A percentile compares a stretch with the other conserved stretches of the same genome.
These are phyloP conservation scores for Colletes latitarsis DNA, from an alignment of 1,140 invertebrate species.

Conservation along the genomic window DNA sequence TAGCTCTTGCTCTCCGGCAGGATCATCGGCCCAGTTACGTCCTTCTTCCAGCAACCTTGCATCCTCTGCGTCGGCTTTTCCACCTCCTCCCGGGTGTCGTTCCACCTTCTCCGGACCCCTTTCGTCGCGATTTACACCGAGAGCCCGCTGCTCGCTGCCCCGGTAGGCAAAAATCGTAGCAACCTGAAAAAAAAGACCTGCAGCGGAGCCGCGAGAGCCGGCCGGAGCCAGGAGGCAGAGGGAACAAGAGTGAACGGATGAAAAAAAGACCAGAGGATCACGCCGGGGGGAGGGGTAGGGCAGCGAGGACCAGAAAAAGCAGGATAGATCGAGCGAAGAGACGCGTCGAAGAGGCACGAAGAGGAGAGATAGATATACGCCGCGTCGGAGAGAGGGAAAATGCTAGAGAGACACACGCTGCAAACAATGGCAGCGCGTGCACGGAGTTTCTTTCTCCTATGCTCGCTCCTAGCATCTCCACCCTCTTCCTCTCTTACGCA, in stretches of 20 bases:
- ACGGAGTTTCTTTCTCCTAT: conserved; percentile 65
- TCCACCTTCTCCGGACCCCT: conserved; percentile 1
- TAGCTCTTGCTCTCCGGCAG: conserved; percentile 45
- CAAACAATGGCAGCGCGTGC: conserved; percentile 81
- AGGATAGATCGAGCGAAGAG: conserved; percentile 43
- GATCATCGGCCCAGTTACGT: conserved; percentile 76
- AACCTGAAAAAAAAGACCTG: conserved; percentile 50
- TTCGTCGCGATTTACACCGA: conserved; percentile 2
- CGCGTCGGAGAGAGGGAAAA: conserved; percentile 43
- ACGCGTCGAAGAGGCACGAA: conserved; percentile 74
- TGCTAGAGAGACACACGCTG: conserved; percentile 71
- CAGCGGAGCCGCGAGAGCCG: conserved; percentile 18
- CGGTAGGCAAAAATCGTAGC: conserved; percentile 71
- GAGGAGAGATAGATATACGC: conserved; percentile 71
- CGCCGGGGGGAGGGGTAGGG: conserved; percentile 13
- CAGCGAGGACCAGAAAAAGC: conserved; percentile 43
- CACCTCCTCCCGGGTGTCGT: conserved; percentile 41
- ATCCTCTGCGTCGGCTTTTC: conserved; percentile 57
- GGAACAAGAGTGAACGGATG: conserved; percentile 53
- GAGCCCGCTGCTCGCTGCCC: conserved; percentile 18
- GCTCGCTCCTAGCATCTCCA: conserved; percentile 32
- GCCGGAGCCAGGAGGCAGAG: conserved; percentile 33
- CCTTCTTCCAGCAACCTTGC: conserved; percentile 74
- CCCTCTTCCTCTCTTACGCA: conserved; percentile 56
- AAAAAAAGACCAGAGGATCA: conserved; percentile 49